phyloP scores from a whole-genome alignment of 1,140 invertebrate genomes.

The Helicorthomorpha holstii region DNA sequence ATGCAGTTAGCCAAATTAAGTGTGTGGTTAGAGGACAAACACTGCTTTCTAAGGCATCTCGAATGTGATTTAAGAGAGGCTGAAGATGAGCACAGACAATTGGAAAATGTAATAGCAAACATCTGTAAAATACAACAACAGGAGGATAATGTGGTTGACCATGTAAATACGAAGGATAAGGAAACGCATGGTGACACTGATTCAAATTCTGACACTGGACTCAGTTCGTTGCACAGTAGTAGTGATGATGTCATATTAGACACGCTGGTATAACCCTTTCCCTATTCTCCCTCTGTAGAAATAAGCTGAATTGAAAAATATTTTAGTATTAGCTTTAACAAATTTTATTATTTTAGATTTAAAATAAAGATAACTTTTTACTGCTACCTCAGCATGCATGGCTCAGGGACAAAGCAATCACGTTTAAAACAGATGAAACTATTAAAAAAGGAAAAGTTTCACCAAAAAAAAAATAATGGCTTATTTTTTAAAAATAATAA shows the following conservation, averaged over 20 bases:
- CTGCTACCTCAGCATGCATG: no score
- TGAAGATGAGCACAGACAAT: slow-evolving; percentile 20
- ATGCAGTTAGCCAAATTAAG: slow-evolving; percentile 41
- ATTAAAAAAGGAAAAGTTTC: no score
- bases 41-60: slow-evolving; percentile 40
- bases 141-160: slow-evolving; percentile 13
- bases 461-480: no score
- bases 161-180: slow-evolving; percentile 10
- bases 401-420: no score
- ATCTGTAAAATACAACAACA: slow-evolving; percentile 11
- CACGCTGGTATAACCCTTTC: slow-evolving; percentile 32
- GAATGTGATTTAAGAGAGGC: slow-evolving; percentile 42
- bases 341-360: no score
- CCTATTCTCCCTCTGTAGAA: no score
- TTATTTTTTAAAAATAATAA: no score
- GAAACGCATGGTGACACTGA: slow-evolving; percentile 23
- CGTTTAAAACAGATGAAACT: no score
- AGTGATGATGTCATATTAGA: slow-evolving; percentile 29
- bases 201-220: slow-evolving; percentile 37
- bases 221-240: slow-evolving; percentile 35
- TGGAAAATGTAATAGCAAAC: slow-evolving; percentile 22
- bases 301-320: no score
- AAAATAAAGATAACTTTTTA: no score
- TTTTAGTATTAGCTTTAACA: no score
- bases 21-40: slow-evolving; percentile 39